phyloP scores from a whole-genome alignment of 2,888 invertebrate genomes.

The Nyleta sp. region DNA sequence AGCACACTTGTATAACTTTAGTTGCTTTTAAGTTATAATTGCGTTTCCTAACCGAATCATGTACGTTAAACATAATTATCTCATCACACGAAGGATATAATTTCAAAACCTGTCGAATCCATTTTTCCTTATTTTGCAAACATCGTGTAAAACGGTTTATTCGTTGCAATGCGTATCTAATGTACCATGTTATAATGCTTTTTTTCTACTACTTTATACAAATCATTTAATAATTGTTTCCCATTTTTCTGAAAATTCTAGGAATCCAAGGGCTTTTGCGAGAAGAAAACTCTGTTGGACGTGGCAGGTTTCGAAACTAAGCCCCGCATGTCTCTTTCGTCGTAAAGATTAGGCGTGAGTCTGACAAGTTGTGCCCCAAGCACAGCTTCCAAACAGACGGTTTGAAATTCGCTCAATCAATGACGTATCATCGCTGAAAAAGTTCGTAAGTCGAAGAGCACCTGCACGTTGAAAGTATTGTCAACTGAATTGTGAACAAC shows the following conservation, averaged over 20 bases:
- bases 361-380: slow-evolving; percentile 3
- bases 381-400: neutral
- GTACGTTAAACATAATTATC: neutral
- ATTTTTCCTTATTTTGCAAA: too few species aligned
- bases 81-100: neutral
- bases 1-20: too few species aligned
- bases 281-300: too few species aligned
- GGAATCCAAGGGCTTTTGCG: too few species aligned
- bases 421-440: slow-evolving; percentile 19
- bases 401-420: slow-evolving; percentile 4
- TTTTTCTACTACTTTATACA: too few species aligned
- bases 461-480: slow-evolving; percentile 35
- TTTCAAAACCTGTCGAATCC: too few species aligned
- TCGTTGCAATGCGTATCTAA: too few species aligned
- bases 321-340: neutral
- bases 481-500: slow-evolving; percentile 31
- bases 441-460: slow-evolving; percentile 32
- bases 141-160: too few species aligned
- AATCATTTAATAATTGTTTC: too few species aligned
- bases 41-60: neutral
- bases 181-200: too few species aligned
- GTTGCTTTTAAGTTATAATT: neutral
- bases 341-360: slow-evolving; percentile 16
- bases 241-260: too few species aligned
- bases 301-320: too few species aligned